Percentiles rank a stretch among this genome's conserved stretches.
Evolutionary conservation across 1,140 invertebrate species (phyloP).

Genomic region (Neodiprion lecontei): DNA sequence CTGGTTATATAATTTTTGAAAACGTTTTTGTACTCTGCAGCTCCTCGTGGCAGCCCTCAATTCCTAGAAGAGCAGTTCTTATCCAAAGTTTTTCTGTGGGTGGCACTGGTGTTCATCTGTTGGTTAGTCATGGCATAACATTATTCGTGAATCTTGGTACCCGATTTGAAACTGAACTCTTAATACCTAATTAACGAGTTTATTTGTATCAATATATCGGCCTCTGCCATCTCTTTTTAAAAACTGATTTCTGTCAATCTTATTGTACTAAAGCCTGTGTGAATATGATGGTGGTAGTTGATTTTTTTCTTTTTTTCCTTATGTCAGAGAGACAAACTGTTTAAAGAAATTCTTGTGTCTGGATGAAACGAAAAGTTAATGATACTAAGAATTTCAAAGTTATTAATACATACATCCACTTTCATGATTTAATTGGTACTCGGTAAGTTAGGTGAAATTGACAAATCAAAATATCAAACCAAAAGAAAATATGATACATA

Average conservation of each 20-base stretch:
- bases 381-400: too few relatives aligned
- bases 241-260: neutral
- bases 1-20: constrained; percentile 16
- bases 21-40: constrained; percentile 61
- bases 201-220: constrained; percentile 29
- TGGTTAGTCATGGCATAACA: constrained; percentile 91
- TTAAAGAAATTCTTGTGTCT: too few relatives aligned
- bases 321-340: too few relatives aligned
- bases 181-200: neutral
- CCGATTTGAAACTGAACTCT: neutral
- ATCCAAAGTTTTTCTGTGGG: constrained; percentile 92
- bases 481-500: too few relatives aligned
- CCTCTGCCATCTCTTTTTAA: constrained; percentile 22
- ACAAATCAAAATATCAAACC: too few relatives aligned
- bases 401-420: too few relatives aligned
- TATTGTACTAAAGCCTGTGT: constrained; percentile 1
- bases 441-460: too few relatives aligned
- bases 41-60: constrained; percentile 83
- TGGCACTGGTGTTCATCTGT: constrained; percentile 88
- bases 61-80: constrained; percentile 91
- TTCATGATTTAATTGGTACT: too few relatives aligned
- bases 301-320: too few relatives aligned
- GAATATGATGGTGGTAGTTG: neutral
- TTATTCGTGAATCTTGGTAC: constrained; percentile 30
- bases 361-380: too few relatives aligned